These are phyloP conservation scores for Burhinus bistriatus DNA, from an alignment of 2,113 vertebrate genomes.

Conservation along the genomic window DNA sequence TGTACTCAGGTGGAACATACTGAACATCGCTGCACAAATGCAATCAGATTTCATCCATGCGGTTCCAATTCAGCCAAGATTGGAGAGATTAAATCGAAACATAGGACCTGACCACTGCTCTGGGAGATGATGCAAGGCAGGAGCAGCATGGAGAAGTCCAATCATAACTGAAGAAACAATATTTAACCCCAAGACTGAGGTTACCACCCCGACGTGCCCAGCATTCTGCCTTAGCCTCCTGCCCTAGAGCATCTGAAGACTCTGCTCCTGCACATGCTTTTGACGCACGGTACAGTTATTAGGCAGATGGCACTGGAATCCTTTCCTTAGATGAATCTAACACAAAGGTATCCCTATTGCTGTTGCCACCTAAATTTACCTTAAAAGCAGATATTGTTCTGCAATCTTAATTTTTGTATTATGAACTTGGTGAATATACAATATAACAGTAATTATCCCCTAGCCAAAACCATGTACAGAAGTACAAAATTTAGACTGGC, in stretches of 20 bases:
- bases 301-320: background rate
- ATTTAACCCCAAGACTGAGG: background rate
- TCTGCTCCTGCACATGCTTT: background rate
- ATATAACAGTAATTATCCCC: background rate
- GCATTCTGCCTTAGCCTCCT: background rate
- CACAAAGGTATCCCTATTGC: background rate
- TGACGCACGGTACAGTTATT: rapidly evolving
- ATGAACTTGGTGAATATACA: background rate
- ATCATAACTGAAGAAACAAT: background rate
- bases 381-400: background rate
- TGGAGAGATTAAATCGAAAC: background rate
- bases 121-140: background rate
- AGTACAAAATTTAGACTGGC: background rate
- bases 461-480: background rate
- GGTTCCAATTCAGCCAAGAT: background rate
- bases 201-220: background rate
- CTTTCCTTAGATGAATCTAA: background rate
- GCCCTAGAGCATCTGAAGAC: rapidly evolving
- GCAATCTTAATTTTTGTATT: background rate
- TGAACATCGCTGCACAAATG: background rate
- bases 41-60: background rate
- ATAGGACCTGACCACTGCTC: background rate
- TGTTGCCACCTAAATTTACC: background rate
- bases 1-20: background rate
- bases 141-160: background rate